Evolutionary conservation across 2,797 vertebrate species (phyloP).

Genomic region (Sibirionetta formosa): DNA sequence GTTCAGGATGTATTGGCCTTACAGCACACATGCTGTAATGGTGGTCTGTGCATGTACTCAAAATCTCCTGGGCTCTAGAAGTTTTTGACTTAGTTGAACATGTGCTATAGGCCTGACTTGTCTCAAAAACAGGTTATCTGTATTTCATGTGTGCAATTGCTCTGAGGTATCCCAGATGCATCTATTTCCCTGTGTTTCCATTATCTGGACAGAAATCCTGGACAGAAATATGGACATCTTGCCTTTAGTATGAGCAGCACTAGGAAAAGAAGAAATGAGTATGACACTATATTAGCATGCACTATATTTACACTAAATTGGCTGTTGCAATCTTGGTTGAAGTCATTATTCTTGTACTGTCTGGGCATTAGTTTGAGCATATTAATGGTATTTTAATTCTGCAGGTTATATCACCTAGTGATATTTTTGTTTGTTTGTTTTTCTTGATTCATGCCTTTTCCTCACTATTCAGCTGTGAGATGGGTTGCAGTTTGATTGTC

Average conservation of each 20-base stretch:
- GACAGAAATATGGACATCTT: conserved; percentile 31
- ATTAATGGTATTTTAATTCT: conserved; percentile 4
- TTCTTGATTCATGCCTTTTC: neutral
- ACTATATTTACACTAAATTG: conserved; percentile 27
- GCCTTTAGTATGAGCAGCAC: neutral
- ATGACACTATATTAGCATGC: neutral
- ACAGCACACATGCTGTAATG: neutral
- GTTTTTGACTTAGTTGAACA: conserved; percentile 30
- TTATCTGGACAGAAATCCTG: conserved; percentile 35
- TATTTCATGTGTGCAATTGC: neutral
- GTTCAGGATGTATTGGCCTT: neutral
- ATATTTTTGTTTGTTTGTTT: neutral
- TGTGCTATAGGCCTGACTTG: conserved; percentile 37
- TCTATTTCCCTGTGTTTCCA: neutral
- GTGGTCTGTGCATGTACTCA: neutral
- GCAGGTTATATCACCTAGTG: neutral
- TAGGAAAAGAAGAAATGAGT: conserved; percentile 1
- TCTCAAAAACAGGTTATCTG: conserved; percentile 64
- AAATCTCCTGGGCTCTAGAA: conserved; percentile 22
- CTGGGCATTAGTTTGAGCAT: neutral
- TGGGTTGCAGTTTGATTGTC: neutral
- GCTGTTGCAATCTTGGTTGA: neutral
- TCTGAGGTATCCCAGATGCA: conserved; percentile 57
- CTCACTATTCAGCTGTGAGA: neutral
- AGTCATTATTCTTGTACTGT: neutral